These are phyloP conservation scores for Microdon myrmicae DNA, from an alignment of 2,888 invertebrate genomes.

Conservation along the genomic window DNA sequence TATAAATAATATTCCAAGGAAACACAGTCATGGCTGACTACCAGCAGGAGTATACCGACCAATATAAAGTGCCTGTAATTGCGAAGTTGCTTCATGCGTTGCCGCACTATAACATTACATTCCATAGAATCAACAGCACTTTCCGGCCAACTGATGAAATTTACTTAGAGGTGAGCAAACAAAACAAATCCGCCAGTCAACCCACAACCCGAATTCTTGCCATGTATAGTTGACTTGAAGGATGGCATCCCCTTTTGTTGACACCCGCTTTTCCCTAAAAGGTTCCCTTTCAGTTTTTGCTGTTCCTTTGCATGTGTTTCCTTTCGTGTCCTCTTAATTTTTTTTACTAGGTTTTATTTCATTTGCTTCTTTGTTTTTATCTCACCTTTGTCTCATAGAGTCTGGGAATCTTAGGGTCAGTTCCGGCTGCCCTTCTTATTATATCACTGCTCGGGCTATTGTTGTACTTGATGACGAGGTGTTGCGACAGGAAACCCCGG, in stretches of 20 bases:
- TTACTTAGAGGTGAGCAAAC: slow-evolving; percentile 82
- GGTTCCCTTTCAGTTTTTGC: slow-evolving; percentile 1
- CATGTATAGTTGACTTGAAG: slow-evolving; percentile 18
- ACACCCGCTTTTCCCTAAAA: slow-evolving; percentile 7
- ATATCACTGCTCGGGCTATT: slow-evolving; percentile 88
- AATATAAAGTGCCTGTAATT: slow-evolving; percentile 85
- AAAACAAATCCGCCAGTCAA: background rate
- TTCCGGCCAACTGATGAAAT: slow-evolving; percentile 90
- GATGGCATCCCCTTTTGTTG: slow-evolving; percentile 15
- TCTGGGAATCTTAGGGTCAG: slow-evolving; percentile 89
- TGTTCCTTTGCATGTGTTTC: background rate
- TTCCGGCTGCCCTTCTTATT: slow-evolving; percentile 94
- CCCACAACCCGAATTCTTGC: no score
- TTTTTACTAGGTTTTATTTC: slow-evolving; percentile 3
- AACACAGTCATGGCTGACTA: slow-evolving; percentile 61
- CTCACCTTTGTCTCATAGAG: slow-evolving; percentile 75
- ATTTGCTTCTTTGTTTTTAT: slow-evolving; percentile 57
- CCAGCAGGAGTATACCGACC: slow-evolving; percentile 71
- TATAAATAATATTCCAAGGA: slow-evolving; percentile 2
- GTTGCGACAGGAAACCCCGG: slow-evolving; percentile 93
- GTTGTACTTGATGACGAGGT: slow-evolving; percentile 92
- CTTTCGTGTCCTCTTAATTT: background rate
- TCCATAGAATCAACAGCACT: slow-evolving; percentile 89
- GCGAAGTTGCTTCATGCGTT: slow-evolving; percentile 87
- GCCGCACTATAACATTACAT: slow-evolving; percentile 92